Conservation (phyloP, 1,140 invertebrate species). For the Drosophila mayri region DNA sequence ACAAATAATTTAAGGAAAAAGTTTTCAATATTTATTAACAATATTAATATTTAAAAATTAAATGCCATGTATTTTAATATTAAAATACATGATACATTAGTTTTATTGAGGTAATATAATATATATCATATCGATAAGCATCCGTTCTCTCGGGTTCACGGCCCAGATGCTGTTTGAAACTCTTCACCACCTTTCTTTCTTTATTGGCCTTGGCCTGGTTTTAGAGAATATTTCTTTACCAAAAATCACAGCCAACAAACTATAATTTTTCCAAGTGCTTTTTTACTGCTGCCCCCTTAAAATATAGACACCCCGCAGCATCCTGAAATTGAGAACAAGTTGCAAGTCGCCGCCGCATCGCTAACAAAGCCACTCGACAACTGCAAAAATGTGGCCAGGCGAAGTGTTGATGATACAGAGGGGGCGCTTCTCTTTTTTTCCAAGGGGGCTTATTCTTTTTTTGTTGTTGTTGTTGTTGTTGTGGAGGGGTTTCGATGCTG, state of each 20-base stretch:
- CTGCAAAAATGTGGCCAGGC: slow-evolving; percentile 71
- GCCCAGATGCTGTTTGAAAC: not conserved
- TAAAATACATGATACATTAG: too few relatives aligned
- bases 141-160: too few relatives aligned
- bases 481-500: not conserved
- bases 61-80: too few relatives aligned
- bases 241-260: accelerated
- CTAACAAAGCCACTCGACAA: slow-evolving; percentile 76
- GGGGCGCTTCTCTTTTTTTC: slow-evolving; percentile 31
- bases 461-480: not conserved
- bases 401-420: slow-evolving; percentile 31
- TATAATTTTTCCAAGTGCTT: not conserved
- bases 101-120: too few relatives aligned
- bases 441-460: slow-evolving; percentile 18
- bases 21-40: not conserved
- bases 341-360: slow-evolving; percentile 63
- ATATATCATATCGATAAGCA: too few relatives aligned
- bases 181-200: not conserved
- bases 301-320: slow-evolving; percentile 25
- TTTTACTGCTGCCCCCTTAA: not conserved
- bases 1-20: not conserved
- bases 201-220: not conserved
- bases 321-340: slow-evolving; percentile 57
- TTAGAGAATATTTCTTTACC: not conserved
- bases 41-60: not conserved